Percentiles rank a stretch among this genome's conserved stretches.
These are phyloP conservation scores for Lagopus leucura DNA, from an alignment of 2,113 vertebrate genomes.

Conservation along the genomic window DNA sequence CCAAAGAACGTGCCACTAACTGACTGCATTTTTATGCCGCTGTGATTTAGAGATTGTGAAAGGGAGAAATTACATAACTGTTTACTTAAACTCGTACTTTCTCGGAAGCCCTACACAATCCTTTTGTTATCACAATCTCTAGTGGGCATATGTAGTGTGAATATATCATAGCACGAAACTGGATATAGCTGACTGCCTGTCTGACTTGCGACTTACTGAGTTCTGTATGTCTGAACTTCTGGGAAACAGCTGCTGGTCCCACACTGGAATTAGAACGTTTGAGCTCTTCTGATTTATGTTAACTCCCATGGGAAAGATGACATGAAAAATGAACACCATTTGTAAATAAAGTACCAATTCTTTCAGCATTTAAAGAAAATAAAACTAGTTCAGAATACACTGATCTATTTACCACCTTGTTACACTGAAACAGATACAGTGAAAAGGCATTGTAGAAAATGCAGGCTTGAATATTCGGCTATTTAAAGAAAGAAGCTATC, in stretches of 20 bases:
- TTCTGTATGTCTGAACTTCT: conserved; percentile 76
- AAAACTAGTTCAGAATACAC: conserved; percentile 9
- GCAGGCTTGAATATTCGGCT: not conserved
- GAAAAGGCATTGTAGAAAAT: not conserved
- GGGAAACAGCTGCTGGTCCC: conserved; percentile 82
- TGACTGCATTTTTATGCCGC: conserved; percentile 53
- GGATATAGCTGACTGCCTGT: conserved; percentile 74
- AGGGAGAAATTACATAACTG: conserved; percentile 74
- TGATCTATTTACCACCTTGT: conserved; percentile 55
- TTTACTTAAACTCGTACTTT: conserved; percentile 68
- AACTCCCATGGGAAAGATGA: conserved; percentile 74
- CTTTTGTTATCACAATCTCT: conserved; percentile 75
- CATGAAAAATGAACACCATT: conserved; percentile 78
- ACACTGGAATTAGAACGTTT: conserved; percentile 78
- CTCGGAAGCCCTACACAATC: conserved; percentile 69
- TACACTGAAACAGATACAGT: not conserved
- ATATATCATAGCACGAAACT: conserved; percentile 72
- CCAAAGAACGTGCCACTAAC: conserved; percentile 53
- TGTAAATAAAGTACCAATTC: conserved; percentile 77
- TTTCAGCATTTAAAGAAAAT: not conserved
- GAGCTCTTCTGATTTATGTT: conserved; percentile 81
- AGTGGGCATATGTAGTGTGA: conserved; percentile 50
- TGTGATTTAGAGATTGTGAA: conserved; percentile 67
- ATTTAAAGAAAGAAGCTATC: not conserved
- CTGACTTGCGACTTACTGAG: conserved; percentile 74